Evolutionary conservation across 2,888 invertebrate genomes (phyloP).

Genomic region (Cephus pygmeus): DNA sequence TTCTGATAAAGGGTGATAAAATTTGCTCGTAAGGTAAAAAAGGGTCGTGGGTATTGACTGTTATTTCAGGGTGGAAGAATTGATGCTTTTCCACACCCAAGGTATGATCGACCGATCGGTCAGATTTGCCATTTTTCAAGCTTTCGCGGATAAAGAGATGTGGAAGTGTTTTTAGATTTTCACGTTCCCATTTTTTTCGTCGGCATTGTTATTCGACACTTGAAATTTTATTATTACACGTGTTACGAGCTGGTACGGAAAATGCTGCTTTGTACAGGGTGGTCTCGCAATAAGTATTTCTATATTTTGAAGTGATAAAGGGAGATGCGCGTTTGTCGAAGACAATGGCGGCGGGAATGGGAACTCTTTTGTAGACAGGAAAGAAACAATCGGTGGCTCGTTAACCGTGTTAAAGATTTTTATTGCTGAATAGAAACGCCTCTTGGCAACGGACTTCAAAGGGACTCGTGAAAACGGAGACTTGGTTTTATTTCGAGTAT

Average conservation of each 20-base stretch:
- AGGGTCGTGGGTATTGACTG: background rate
- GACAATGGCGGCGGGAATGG: background rate
- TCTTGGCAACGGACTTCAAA: background rate
- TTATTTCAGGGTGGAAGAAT: background rate
- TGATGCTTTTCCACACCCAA: background rate
- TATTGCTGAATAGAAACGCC: background rate
- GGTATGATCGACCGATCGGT: background rate
- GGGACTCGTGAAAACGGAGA: background rate
- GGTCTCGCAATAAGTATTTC: background rate
- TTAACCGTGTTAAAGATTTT: background rate
- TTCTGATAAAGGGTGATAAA: background rate
- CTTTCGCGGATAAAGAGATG: background rate
- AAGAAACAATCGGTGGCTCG: background rate
- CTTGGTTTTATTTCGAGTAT: background rate
- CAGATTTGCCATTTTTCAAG: background rate
- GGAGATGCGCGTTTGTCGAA: background rate
- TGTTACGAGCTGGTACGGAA: background rate
- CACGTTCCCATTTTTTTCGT: background rate
- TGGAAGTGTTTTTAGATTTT: background rate
- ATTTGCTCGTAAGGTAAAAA: background rate
- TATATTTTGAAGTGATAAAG: background rate
- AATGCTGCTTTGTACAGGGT: background rate
- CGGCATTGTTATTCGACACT: background rate
- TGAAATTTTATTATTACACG: background rate
- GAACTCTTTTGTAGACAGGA: background rate